Evolutionary conservation across 1,140 invertebrate genomes (phyloP).

Genomic region (Cydia fagiglandana): DNA sequence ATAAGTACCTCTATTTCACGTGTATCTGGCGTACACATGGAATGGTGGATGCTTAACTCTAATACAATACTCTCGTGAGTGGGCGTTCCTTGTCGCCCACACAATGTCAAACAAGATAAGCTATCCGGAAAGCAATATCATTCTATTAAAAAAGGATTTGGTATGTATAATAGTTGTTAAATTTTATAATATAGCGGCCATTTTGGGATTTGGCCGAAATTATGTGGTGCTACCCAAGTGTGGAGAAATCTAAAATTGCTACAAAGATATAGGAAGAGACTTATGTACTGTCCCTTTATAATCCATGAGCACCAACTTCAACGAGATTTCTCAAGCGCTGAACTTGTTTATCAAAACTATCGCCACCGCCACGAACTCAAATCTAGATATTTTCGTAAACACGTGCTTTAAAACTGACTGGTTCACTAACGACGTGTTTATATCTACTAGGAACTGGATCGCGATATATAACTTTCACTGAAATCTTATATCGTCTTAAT

Average conservation of each 20-base stretch:
- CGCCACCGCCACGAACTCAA: neutral
- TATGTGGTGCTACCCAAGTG: neutral
- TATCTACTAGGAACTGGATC: conserved; percentile 1
- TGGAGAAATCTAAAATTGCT: too few species aligned
- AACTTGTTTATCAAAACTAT: conserved; percentile 4
- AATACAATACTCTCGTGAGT: neutral
- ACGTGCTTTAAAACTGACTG: conserved; percentile 3
- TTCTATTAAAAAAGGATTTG: neutral
- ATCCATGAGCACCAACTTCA: neutral
- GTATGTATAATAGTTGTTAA: neutral
- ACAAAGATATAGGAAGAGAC: too few species aligned
- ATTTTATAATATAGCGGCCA: neutral
- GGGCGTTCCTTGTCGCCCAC: conserved; percentile 10
- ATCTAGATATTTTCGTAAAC: conserved; percentile 17
- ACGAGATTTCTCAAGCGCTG: neutral
- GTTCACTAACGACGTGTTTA: conserved; percentile 19
- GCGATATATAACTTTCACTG: conserved; percentile 1
- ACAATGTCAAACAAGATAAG: neutral
- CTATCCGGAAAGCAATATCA: conserved; percentile 2
- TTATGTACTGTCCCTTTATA: too few species aligned
- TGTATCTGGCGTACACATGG: neutral
- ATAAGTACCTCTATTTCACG: neutral
- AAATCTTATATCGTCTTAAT: neutral
- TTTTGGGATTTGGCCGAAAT: neutral
- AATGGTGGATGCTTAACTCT: neutral